phyloP scores from a whole-genome alignment of 2,888 invertebrate species.

The Dinocampus coccinellae region DNA sequence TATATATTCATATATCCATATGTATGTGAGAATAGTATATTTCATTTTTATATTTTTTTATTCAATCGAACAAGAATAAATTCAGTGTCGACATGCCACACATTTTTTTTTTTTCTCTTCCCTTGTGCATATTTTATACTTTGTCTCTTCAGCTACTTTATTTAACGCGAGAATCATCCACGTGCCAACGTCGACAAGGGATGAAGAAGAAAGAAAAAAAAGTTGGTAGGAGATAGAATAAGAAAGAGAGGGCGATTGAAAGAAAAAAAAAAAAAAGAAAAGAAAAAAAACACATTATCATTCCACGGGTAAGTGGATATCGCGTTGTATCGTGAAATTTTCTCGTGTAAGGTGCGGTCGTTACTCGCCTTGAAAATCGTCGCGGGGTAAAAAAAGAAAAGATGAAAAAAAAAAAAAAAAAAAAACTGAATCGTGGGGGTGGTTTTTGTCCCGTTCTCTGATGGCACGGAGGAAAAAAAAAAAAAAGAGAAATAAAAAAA shows the following conservation, averaged over 20 bases:
- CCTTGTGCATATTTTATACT: background rate
- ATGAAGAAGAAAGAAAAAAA: conserved; percentile 14
- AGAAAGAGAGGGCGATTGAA: too few relatives aligned
- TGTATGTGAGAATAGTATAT: background rate
- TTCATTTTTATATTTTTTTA: background rate
- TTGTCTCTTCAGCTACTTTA: conserved; percentile 13
- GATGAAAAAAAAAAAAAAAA: background rate
- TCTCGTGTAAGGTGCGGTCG: conserved; percentile 38
- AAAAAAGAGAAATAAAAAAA: too few relatives aligned
- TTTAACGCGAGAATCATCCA: conserved; percentile 28
- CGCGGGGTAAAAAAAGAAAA: too few relatives aligned
- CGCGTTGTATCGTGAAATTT: conserved; percentile 48
- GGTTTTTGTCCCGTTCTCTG: background rate
- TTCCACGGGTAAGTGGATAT: conserved; percentile 47
- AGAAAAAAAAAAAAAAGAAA: background rate
- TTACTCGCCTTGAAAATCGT: conserved; percentile 38
- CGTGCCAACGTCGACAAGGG: conserved; percentile 27
- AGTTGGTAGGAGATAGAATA: background rate
- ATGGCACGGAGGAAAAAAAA: conserved; percentile 37
- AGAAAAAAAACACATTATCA: conserved; percentile 40
- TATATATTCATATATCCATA: conserved; percentile 18
- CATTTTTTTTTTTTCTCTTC: background rate
- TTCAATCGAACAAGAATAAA: conserved; percentile 29
- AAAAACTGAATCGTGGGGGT: conserved; percentile 31
- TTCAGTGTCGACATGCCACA: conserved; percentile 18